Base-by-base conservation (phyloP, 2,888 invertebrate genomes). In the Parthenolecanium corni region DNA sequence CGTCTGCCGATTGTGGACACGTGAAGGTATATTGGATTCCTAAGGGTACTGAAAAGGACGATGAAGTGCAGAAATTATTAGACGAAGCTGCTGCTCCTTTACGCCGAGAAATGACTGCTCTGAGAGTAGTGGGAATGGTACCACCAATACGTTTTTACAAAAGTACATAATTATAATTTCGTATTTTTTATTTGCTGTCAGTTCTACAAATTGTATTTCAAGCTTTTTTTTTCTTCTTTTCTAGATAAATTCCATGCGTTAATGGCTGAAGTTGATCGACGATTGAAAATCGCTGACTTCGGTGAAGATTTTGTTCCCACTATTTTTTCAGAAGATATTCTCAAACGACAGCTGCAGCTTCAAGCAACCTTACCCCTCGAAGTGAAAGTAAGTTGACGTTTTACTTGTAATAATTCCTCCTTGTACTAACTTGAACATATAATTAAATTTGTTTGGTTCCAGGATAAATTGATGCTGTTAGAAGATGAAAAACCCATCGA, bases 61-160 rank as follows among this genome's bases (percentile, higher is more conserved):
- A 62, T 2, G 5, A 40, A 5, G 42, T 68, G 16, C 66, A 67
- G 20, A 11, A 46, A 46, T 65, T 80, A 6, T 72, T 89, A 2
- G 74, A 76, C 46, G 76, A 74, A 52, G 76, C 77, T 66, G 81
- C 82, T 0, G 81, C 81, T 0, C 71, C 75, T 6, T 70, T 90
- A 40, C 76, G 86, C 21, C 85, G 88, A 71, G 84, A 87, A 70
- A 75, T 90, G 2, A 82, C 85, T 1, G 82, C 83, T 64, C 74
- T 89, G 1, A 76, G 81, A 65, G 74, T 89, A 0, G 84, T 89
- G 78, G 89, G 89, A 11, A 77, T 80, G 66, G 82, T 89, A 40
- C 89, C 89, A 5, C 79, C 78, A 65, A 81, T 90, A 64, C 71
- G 76, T 42, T 90, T 90, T 77, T 79, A 86, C 1, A 83, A 82